Base-by-base conservation (phyloP, 2,113 vertebrate genomes). In the Hydrolagus affinis region DNA sequence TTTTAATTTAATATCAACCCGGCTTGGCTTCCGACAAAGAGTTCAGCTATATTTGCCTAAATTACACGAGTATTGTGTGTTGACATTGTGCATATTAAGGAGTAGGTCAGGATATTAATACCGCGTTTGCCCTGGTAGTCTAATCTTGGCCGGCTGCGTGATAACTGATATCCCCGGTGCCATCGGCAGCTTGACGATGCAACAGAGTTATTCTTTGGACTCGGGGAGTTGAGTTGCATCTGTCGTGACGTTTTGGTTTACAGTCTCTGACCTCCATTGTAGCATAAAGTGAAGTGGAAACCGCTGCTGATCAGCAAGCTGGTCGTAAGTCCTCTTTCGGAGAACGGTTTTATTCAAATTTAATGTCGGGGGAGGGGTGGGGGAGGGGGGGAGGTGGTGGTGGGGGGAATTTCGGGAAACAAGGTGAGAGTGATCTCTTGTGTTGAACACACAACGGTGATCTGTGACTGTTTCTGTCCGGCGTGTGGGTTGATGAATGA, bases 251-350 rank as follows among this genome's bases (percentile, higher is more conserved):
- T 80, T 80, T 80, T 60, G 56, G 17, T 56, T 72, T 56, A 56
- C 32, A 75, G 32, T 75, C 57, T 28, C 23, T 80, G 76, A 80
- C 76, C 76, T 23, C 44, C 56, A 77, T 60, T 80, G 23, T 28
- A 28, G 57, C 59, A 17, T 80, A 25, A 57, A 60, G n/a, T n/a
- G 25, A 69, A 69, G 66, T 69, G 66, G 19, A 19, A 69, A 64
- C 62, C 57, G 25, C 76, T 62, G 76, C 76, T 62, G 7, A 57
- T 76, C 19, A 76, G 44, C 60, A 62, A 80, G 57, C 76, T 80
- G 76, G n/a, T 80, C 62, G 57, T 62, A 25, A 80, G n/a, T 80
- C 10, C 11, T 0, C 8, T 21, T 78, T 21, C 23, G 2, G 57
- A 28, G 57, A 80, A 28, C 23, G 60, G 76, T 60, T n/a, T n/a